Evolutionary conservation across 2,113 vertebrate genomes (phyloP), one percentile per base, ranked within the genome.

Genomic region (Eira barbara): DNA sequence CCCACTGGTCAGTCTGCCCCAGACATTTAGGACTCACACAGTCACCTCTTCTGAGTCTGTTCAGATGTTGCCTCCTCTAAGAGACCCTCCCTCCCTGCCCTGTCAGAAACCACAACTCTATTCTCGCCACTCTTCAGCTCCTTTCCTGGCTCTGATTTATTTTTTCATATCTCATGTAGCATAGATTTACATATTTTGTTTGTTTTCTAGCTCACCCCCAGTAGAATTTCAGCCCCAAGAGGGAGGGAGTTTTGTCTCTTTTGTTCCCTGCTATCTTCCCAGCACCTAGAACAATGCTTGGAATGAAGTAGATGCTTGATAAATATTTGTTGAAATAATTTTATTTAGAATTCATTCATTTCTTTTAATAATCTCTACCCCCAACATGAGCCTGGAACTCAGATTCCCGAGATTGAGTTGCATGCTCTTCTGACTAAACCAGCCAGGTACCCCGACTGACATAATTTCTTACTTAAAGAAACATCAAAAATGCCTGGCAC

Each of bases 41-140:
- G 4, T 47, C 63, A 55, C 4, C 8, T 65, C 39, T 49, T 55
- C 25, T 12, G 13, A 29, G 25, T 11, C 47, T 29, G 12, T 29
- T 67, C 73, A 10, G 47, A 21, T 36, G 39, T 36, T 18, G 4
- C 55, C 55, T 36, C 63, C 21, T 80, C 57, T 17, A 17, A 7
- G 0, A 10, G 14, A 36, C n/a, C 80, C 8, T 39, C 61, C 65
- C 18, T 31, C 8, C 2, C 15, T 6, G 0, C 29, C 59, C 36
- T 17, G 4, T 61, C 55, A 52, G 45, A 63, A 42, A 31, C 7
- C 2, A 7, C 29, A 5, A 2, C 2, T 2, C 47, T 5, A 8
- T 14, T 21, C 29, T 1, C 8, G 4, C 39, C 29, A 1, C 7
- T 14, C 36, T 65, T 55, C 61, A 59, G 39, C 14, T 17, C 31